A percentile compares a stretch with the other conserved stretches of the same genome.
phyloP scores from a whole-genome alignment of 1,140 invertebrate genomes.

The Aethina tumida region DNA sequence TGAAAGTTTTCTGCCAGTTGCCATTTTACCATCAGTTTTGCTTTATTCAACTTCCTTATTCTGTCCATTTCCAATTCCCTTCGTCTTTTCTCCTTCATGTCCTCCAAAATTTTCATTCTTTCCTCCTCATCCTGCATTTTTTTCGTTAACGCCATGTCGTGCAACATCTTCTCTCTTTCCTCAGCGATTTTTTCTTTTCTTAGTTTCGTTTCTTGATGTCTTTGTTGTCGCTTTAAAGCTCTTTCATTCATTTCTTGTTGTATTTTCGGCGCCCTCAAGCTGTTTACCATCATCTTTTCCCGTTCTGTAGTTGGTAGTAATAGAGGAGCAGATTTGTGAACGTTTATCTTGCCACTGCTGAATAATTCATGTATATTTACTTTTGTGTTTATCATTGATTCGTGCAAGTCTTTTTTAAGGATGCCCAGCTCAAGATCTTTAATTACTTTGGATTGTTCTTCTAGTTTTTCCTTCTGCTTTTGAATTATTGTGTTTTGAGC shows the following conservation, averaged over 20 bases:
- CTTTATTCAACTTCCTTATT: constrained; percentile 40
- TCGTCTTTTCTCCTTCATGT: constrained; percentile 46
- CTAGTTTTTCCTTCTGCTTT: constrained; percentile 48
- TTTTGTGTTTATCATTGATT: constrained; percentile 44
- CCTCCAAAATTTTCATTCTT: constrained; percentile 44
- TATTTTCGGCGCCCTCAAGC: constrained; percentile 44
- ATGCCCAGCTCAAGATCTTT: constrained; percentile 52
- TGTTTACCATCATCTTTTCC: constrained; percentile 38
- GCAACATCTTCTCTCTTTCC: constrained; percentile 43
- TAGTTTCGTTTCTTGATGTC: constrained; percentile 49
- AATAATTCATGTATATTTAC: constrained; percentile 47
- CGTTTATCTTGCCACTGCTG: constrained; percentile 42
- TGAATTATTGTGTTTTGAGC: constrained; percentile 54
- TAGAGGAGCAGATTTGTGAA: constrained; percentile 25
- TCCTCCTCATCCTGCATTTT: constrained; percentile 47
- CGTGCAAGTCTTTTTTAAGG: constrained; percentile 45
- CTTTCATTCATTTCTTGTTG: constrained; percentile 52
- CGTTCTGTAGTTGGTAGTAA: constrained; percentile 39
- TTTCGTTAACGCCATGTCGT: constrained; percentile 40
- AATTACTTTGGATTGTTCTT: constrained; percentile 51
- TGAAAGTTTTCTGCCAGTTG: constrained; percentile 47
- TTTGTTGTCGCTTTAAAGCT: constrained; percentile 47
- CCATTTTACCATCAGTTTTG: constrained; percentile 40
- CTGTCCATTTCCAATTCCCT: constrained; percentile 48
- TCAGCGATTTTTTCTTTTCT: constrained; percentile 48